Conservation (phyloP, 2,113 vertebrate genomes). For the Bos javanicus region DNA sequence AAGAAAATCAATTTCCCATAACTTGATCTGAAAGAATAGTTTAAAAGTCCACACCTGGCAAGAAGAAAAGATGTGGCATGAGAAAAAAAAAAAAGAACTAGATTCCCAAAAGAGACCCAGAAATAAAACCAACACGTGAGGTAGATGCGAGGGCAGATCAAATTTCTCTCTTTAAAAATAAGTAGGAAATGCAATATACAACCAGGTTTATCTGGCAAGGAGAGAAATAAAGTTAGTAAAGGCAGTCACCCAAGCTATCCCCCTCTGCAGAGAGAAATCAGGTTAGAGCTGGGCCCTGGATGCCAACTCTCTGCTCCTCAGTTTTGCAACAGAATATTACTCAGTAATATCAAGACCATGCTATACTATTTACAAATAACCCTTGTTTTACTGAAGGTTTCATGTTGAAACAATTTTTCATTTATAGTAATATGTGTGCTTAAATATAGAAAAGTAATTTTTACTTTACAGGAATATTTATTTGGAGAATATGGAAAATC, state of each 20-base stretch:
- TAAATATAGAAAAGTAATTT: neutral
- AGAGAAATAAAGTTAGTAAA: neutral
- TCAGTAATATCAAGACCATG: neutral
- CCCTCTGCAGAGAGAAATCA: neutral
- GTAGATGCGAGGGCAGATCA: neutral
- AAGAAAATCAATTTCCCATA: constrained; percentile 51
- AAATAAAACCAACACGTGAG: constrained; percentile 72
- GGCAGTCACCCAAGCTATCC: neutral
- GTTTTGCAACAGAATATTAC: neutral
- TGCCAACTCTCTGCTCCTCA: neutral
- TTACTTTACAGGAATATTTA: neutral
- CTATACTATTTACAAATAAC: neutral
- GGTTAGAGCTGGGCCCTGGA: neutral
- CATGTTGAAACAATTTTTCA: neutral
- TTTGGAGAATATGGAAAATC: neutral
- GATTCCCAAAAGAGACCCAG: constrained; percentile 42
- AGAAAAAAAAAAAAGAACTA: neutral
- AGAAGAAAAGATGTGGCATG: constrained; percentile 42
- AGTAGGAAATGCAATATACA: neutral
- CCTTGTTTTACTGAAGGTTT: neutral
- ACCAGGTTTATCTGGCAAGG: neutral
- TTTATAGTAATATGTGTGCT: neutral
- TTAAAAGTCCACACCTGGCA: constrained; percentile 7
- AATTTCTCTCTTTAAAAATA: neutral
- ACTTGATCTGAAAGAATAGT: constrained; percentile 54